A percentile compares a stretch with the other conserved stretches of the same genome.
Conservation (phyloP, 2,113 vertebrate species). For the Leiothrix lutea region DNA sequence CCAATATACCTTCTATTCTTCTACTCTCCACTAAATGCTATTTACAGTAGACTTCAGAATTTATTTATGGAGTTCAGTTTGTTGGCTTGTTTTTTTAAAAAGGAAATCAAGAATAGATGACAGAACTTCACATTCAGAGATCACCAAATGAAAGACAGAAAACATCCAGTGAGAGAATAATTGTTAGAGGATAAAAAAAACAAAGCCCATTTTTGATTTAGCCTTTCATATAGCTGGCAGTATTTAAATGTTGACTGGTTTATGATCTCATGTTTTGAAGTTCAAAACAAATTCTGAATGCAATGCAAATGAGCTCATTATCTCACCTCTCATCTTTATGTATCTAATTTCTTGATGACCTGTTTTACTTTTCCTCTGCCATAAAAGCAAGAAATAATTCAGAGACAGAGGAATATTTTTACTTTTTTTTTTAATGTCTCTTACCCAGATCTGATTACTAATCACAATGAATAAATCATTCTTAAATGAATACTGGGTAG, state of each 20-base stretch:
- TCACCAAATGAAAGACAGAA: not conserved
- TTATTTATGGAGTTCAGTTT: not conserved
- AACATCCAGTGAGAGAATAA: not conserved
- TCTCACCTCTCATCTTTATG: slow-evolving; percentile 63
- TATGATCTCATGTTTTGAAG: slow-evolving; percentile 45
- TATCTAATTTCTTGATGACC: slow-evolving; percentile 63
- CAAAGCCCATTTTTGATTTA: slow-evolving; percentile 17
- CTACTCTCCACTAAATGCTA: not conserved
- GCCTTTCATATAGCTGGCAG: slow-evolving; percentile 6
- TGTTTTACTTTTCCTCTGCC: slow-evolving; percentile 10
- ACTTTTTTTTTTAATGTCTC: slow-evolving; percentile 4
- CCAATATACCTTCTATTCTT: not conserved
- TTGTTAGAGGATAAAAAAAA: slow-evolving; percentile 2
- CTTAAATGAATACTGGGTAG: not conserved
- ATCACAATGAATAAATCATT: not conserved
- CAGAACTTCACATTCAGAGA: not conserved
- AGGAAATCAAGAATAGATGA: not conserved
- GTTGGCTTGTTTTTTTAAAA: not conserved
- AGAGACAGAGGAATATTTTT: slow-evolving; percentile 28
- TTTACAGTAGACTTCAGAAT: not conserved
- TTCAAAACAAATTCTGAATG: slow-evolving; percentile 63
- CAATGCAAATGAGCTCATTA: slow-evolving; percentile 63
- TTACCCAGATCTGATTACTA: not conserved
- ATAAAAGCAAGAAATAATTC: slow-evolving; percentile 46
- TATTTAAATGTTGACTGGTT: slow-evolving; percentile 41